Conservation (phyloP, 2,113 vertebrate species). For the Neodontobutis hainanensis region DNA sequence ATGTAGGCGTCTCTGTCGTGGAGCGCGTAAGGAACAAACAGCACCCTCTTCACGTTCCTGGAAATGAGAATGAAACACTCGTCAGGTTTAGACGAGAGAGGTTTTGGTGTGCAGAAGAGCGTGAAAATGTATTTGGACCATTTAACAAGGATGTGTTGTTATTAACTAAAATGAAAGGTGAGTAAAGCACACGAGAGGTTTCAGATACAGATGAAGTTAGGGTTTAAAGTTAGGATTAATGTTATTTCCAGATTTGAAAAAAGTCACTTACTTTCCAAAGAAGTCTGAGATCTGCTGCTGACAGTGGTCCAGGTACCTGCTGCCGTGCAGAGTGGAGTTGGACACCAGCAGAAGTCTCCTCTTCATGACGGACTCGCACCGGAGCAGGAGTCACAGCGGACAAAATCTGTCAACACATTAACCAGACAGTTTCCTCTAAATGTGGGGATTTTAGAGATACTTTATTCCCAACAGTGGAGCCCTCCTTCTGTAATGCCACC, state of each 20-base stretch:
- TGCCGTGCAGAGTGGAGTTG: slow-evolving; percentile 85
- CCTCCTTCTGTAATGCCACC: no score
- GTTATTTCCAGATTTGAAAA: background rate
- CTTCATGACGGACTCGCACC: slow-evolving; percentile 40
- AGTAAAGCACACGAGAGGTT: no score
- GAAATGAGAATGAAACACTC: background rate
- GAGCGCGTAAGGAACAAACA: slow-evolving; percentile 86
- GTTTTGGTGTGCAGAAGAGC: no score
- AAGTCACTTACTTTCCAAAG: slow-evolving; percentile 74
- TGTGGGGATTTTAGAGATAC: no score
- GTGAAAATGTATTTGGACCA: no score
- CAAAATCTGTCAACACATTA: no score
- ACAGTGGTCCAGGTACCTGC: slow-evolving; percentile 85
- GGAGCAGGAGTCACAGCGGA: background rate
- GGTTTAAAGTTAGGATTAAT: no score
- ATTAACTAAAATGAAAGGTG: no score
- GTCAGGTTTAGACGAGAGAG: background rate
- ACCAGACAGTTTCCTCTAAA: no score
- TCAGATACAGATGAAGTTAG: no score
- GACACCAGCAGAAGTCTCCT: slow-evolving; percentile 82
- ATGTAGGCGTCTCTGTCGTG: slow-evolving; percentile 82
- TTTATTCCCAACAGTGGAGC: no score
- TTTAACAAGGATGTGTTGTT: no score
- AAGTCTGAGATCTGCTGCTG: slow-evolving; percentile 79
- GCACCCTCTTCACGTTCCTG: slow-evolving; percentile 81